These are phyloP conservation scores for Lucifuga dentata DNA, from an alignment of 2,113 vertebrate species.

Conservation along the genomic window DNA sequence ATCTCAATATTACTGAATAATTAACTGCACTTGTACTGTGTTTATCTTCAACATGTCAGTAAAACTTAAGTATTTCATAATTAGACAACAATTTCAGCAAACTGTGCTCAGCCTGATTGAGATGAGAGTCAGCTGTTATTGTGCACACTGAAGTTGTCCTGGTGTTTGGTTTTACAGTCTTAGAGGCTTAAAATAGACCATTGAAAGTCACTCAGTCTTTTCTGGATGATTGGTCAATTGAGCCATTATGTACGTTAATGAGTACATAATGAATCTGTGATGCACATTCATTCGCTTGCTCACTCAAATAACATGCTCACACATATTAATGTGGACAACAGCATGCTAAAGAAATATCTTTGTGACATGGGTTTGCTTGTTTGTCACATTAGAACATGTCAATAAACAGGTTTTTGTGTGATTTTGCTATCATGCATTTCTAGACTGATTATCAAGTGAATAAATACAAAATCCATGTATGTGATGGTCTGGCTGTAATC, in stretches of 20 bases:
- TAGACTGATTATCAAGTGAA: too few relatives aligned
- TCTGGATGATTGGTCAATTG: conserved; percentile 62
- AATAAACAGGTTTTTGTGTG: background rate
- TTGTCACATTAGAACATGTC: background rate
- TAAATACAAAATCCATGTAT: too few relatives aligned
- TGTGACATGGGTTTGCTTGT: background rate
- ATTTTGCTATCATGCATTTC: too few relatives aligned
- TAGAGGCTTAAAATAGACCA: conserved; percentile 53
- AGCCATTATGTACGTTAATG: conserved; percentile 54
- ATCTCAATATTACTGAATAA: conserved; percentile 14
- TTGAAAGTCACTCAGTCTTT: conserved; percentile 46
- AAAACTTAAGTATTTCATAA: too few relatives aligned
- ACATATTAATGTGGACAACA: conserved; percentile 17
- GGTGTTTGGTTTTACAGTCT: conserved; percentile 14
- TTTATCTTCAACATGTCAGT: too few relatives aligned
- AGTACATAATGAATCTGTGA: conserved; percentile 33
- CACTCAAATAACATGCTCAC: conserved; percentile 22
- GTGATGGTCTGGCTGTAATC: too few relatives aligned
- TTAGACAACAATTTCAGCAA: too few relatives aligned
- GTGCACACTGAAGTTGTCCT: conserved; percentile 11
- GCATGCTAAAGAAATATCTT: background rate
- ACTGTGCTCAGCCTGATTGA: background rate
- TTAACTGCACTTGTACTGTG: background rate
- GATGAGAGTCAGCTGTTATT: too few relatives aligned
- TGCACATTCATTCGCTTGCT: conserved; percentile 42